Base-by-base conservation (phyloP, 2,888 invertebrate genomes). In the Andrena hattorfiana region DNA sequence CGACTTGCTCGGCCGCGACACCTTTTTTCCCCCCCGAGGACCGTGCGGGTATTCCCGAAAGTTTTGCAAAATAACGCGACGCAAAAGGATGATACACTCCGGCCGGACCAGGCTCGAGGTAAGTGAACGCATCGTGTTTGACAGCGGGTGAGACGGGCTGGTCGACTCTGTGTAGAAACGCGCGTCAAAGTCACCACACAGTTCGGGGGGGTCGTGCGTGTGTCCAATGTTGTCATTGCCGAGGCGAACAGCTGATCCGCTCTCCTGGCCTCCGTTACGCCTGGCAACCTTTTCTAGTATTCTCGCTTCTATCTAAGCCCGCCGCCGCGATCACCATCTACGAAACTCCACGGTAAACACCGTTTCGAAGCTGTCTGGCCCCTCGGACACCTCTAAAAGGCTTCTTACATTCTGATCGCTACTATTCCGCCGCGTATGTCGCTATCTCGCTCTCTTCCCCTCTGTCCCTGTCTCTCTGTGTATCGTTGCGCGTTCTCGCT, bases 1-100 rank as follows among this genome's bases (percentile, higher is more conserved):
- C 87, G 86, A 83, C 77, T 81, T 79, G 88, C 68, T 85, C 79
- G 71, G 81, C 71, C 71, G 84, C 79, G 86, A 77, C 81, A 82
- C 83, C 56, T 81, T 92, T 90, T 90, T 89, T 87, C 87, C 82
- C 70, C 87, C 81, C 68, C 67, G 70, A 42, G 84, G 85, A 87
- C 81, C 87, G 91, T 90, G 91, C 92, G 92, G 92, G 92, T 90
- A 85, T 87, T 90, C 92, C 92, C 92, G 91, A 89, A 91, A 91
- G 87, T 83, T 89, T 89, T 89, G 90, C 93, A 94, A 94, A 94
- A 94, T 94, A 94, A 94, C 93, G 93, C 94, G 93, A 92, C 93
- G 93, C 92, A 94, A 94, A 93, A 94, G 94, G 93, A 94, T 94
- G 94, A 94, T 94, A 93, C 94, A 94, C 91, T 94, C 94, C 93